Conservation (phyloP, 2,113 vertebrate genomes). For the Lophura nycthemera region DNA sequence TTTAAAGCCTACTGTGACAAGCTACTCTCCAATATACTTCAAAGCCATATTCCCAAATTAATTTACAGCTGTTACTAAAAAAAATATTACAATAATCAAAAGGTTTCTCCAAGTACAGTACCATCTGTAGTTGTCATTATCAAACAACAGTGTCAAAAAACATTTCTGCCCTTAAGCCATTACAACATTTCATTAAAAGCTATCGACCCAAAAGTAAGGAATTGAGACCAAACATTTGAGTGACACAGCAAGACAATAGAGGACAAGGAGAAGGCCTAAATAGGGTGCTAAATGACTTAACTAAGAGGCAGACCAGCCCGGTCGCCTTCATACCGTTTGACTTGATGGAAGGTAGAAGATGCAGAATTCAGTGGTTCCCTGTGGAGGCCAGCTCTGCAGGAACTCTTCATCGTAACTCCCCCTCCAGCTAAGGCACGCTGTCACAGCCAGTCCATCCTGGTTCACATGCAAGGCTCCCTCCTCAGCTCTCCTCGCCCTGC, state of each 20-base stretch:
- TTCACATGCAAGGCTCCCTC: background rate
- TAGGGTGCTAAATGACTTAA: accelerated
- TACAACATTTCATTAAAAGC: background rate
- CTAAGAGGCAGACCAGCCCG: background rate
- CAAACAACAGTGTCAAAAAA: constrained; percentile 12
- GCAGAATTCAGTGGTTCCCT: constrained; percentile 77
- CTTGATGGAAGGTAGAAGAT: constrained; percentile 71
- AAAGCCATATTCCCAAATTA: constrained; percentile 26
- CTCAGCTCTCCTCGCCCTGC: background rate
- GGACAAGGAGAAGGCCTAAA: background rate
- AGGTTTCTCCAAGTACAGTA: background rate
- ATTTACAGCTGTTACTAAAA: constrained; percentile 34
- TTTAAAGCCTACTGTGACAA: background rate
- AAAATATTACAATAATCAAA: background rate
- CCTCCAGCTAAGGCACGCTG: constrained; percentile 76
- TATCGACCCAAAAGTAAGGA: background rate
- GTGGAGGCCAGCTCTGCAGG: constrained; percentile 83
- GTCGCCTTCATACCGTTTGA: constrained; percentile 83
- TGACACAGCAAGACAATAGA: accelerated
- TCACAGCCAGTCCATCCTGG: constrained; percentile 75
- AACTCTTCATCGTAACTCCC: constrained; percentile 78
- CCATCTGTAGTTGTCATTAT: constrained; percentile 20
- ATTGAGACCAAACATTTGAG: background rate
- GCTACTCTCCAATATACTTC: background rate
- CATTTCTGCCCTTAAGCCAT: background rate